phyloP scores from a whole-genome alignment of 2,888 invertebrate genomes.

The Drosophila austrosaltans region DNA sequence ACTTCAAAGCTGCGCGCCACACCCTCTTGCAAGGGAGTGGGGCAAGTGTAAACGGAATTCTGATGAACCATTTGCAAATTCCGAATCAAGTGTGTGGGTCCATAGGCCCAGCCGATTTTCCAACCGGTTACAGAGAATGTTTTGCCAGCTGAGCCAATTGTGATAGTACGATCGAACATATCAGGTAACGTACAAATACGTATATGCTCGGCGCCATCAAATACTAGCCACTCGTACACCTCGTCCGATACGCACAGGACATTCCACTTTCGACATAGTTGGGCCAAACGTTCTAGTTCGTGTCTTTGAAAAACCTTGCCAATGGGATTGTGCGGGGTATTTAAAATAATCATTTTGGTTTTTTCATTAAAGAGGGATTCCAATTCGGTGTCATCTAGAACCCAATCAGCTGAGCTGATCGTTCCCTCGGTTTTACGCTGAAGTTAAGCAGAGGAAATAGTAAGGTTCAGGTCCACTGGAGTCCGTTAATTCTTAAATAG shows the following conservation, averaged over 20 bases:
- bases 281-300: constrained; percentile 91
- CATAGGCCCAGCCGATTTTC: constrained; percentile 98
- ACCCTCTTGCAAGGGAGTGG: constrained; percentile 96
- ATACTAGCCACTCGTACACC: constrained; percentile 99
- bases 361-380: constrained; percentile 91
- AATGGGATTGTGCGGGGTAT: constrained; percentile 98
- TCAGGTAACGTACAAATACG: constrained; percentile 97
- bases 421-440: constrained; percentile 81
- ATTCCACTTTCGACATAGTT: constrained; percentile 95
- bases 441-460: not conserved
- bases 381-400: constrained; percentile 92
- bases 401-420: constrained; percentile 92
- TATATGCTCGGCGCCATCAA: constrained; percentile 91
- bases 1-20: constrained; percentile 94
- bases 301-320: constrained; percentile 90
- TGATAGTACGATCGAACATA: constrained; percentile 99
- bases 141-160: constrained; percentile 98
- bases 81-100: constrained; percentile 90
- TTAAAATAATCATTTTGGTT: constrained; percentile 97
- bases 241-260: constrained; percentile 97
- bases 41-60: constrained; percentile 95
- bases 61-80: constrained; percentile 96
- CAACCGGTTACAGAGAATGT: constrained; percentile 99
- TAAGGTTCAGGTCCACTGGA: too few species aligned
- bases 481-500: too few species aligned